Evolutionary conservation across 2,113 vertebrate species (phyloP), one percentile per base, ranked within the genome.

Genomic region (Rattus rattus): DNA sequence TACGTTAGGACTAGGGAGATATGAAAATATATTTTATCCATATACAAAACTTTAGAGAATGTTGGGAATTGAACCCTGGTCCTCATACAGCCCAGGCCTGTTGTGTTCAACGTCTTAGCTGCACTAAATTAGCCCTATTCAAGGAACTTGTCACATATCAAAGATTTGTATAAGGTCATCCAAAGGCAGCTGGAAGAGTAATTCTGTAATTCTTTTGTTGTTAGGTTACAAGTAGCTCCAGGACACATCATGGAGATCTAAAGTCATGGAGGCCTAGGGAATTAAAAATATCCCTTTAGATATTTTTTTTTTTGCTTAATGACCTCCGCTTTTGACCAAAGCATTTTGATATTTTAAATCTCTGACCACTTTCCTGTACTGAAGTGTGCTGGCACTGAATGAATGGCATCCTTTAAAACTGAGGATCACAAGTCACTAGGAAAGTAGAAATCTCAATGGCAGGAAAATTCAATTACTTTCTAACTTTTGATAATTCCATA

Each of bases 261-360:
- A 63, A 88, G 54, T 73, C 28, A 94, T 0, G 0, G 80, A 22
- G 93, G 70, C 39, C 67, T 87, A 49, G 56, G 83, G 47, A 84
- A 5, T 17, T 75, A 5, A 63, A 28, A 16, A 63, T 90, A 91
- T 10, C 61, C 90, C 36, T 75, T 61, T 0, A 30, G 65, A 13
- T 43, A 7, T 91, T 73, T 94, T 85, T 94, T 85, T 43, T 83
- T 93, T 80, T 96, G 76, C 36, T 24, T 77, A 39, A 47, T 36
- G 94, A 56, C 33, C 11, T n/a, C 39, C 22, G 70, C 33, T 33
- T 90, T 76, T 93, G 59, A 81, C 10, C 69, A 80, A 43, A 70
- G 43, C 84, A 63, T 30, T 91, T 92, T 83, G 87, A 52, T 86
- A 79, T 43, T 84, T 75, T 54, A 96, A 90, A 63, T 17, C 59